Evolutionary conservation across 30 jellyfish, hydroid and myxozoan genomes (phyloP).

Genomic region (Sanderia malayensis): DNA sequence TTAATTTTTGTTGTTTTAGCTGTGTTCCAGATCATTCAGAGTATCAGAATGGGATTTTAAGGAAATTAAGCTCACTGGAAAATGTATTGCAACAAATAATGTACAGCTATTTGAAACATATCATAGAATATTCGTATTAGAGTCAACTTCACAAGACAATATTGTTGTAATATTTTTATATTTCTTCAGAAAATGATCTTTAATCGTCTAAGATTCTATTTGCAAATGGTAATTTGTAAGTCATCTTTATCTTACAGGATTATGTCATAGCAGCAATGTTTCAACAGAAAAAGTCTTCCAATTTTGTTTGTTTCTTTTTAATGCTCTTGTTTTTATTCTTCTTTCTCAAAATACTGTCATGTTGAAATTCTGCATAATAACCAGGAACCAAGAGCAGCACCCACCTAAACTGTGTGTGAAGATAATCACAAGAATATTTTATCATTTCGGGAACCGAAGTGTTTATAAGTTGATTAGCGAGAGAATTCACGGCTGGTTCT

Average conservation of each 20-base stretch:
- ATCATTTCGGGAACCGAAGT: too few relatives aligned
- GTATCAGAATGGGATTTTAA: slow-evolving; percentile 90
- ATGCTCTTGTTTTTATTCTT: too few relatives aligned
- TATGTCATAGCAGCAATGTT: not conserved
- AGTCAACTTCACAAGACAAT: too few relatives aligned
- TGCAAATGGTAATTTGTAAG: not conserved
- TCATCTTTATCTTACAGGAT: not conserved
- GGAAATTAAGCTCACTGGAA: not conserved
- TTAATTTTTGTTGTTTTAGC: slow-evolving; percentile 78
- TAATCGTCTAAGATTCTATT: not conserved
- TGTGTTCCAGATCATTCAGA: slow-evolving; percentile 97
- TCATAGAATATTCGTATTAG: not conserved
- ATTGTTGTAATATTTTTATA: not conserved
- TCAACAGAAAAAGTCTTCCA: not conserved
- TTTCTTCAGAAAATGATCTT: not conserved
- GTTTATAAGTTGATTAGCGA: too few relatives aligned
- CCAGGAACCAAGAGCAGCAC: too few relatives aligned
- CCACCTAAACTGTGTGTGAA: too few relatives aligned
- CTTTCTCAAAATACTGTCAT: too few relatives aligned
- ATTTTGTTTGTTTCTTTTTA: too few relatives aligned
- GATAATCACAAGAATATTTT: too few relatives aligned
- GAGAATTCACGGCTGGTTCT: too few relatives aligned
- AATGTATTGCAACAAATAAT: not conserved
- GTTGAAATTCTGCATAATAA: too few relatives aligned
- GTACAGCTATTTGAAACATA: not conserved